Base-by-base conservation (phyloP, 1,140 invertebrate genomes). In the Orussus abietinus region DNA sequence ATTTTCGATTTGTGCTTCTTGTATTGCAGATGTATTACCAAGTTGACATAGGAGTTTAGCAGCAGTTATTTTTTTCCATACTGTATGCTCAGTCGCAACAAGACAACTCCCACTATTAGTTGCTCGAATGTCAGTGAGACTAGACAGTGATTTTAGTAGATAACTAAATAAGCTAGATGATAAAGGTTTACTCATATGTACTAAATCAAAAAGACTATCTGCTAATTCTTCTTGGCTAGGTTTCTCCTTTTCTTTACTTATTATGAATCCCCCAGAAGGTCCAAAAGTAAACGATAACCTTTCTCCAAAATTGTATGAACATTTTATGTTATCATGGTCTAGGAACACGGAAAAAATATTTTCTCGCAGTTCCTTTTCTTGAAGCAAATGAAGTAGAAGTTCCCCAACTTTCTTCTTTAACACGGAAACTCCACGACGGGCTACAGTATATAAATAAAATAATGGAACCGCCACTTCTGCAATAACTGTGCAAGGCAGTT, bases 31-130 rank as follows among this genome's bases (percentile, higher is more conserved):
- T 22, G 53, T 59, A 44, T 51, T 57, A 4, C 66, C 57, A 25
- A 76, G 47, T 42, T 48, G 50, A 0, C 58, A 55, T 13, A 77
- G 34, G 10, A 74, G 44, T 53, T 69, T 66, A 11, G 68, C 42
- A 28, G 52, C 49, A 3, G 51, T 41, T 11, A 74, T 32, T 34
- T 42, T 63, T 59, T 17, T 55, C 41, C 3, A 72, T 45, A 1
- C 25, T 4, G 42, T 11, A 31, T 69, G 59, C 5, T 56, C 46
- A 6, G 17, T 36, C 4, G 42, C 20, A 71, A 30, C 13, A 45
- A 11, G 26, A 47, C 50, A 3, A 9, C 7, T 14, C 35, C 31
- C 41, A 34, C 32, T 6, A 1, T 15, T 46, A 19, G 9, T 17
- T 9, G 11, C 10, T 14, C 28, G 9, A n/a, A 5, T 11, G n/a